Evolutionary conservation across 2,888 invertebrate species (phyloP), one percentile per base, ranked within the genome.

Genomic region (Gryllus longicercus): DNA sequence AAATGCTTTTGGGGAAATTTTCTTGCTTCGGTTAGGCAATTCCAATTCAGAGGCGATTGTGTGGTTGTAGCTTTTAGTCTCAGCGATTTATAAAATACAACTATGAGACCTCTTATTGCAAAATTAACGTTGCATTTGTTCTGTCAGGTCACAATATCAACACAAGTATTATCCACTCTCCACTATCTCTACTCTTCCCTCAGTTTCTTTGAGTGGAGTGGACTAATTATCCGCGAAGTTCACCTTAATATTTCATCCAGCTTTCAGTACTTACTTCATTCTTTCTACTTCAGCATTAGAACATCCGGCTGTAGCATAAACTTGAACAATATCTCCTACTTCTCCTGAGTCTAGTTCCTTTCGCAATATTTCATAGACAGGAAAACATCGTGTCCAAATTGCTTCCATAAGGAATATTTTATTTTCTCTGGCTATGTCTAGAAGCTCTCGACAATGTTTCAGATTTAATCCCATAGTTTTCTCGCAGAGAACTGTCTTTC

Each of bases 401-500:
- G 93, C 97, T 89, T 96, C 96, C 95, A 95, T 95, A 0, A 96
- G 86, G 85, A 96, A 96, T 0, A 93, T 86, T 11, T 93, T 93
- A 84, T 93, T 93, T 50, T 89, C 86, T 84, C 90, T 91, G 0
- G 97, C 95, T 63, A 87, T 84, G 11, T 85, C 84, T 1, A 95
- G 87, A 75, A 98, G 87, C 83, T 92, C 91, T 82, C 90, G 88
- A 0, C 93, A 90, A 86, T 96, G 93, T 84, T 93, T 93, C 77
- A 89, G 88, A 86, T 95, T 96, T 87, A 97, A 87, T 79, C 95
- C 93, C 82, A 97, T 87, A 0, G 97, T 96, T 86, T 97, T 98
- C 87, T 98, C 97, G 86, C 96, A 96, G 2, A 98, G 88, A 1
- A 98, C 93, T 85, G 95, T 93, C 86, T 97, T 97, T 0, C 95